These are phyloP conservation scores for Pristis pectinata DNA, from an alignment of 2,797 vertebrate genomes.

Conservation along the genomic window DNA sequence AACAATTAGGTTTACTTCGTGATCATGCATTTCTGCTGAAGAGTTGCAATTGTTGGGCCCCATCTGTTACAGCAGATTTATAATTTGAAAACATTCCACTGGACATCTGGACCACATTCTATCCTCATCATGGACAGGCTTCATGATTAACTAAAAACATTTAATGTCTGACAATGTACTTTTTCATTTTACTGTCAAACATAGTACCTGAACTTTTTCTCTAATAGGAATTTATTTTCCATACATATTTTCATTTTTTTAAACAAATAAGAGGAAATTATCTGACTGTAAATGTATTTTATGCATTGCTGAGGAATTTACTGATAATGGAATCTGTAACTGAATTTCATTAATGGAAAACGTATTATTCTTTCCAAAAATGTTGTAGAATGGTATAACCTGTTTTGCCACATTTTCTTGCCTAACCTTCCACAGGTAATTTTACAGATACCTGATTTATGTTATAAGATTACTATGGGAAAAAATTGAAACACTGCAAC, in stretches of 20 bases:
- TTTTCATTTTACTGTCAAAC: neutral
- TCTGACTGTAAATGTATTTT: neutral
- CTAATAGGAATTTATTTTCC: neutral
- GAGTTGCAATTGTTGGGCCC: neutral
- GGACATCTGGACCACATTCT: conserved; percentile 34
- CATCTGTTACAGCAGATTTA: conserved; percentile 42
- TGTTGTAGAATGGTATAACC: neutral
- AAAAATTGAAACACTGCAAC: neutral
- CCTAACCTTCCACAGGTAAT: neutral
- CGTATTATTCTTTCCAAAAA: neutral
- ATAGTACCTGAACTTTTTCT: neutral
- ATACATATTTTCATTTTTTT: neutral
- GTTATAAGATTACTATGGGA: neutral
- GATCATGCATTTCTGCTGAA: neutral
- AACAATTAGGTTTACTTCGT: neutral
- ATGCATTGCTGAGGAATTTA: neutral
- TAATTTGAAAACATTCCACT: conserved; percentile 36
- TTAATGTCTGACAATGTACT: neutral
- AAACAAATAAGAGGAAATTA: neutral
- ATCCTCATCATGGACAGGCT: neutral
- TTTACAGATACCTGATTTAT: neutral
- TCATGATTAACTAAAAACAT: neutral
- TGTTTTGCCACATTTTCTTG: neutral
- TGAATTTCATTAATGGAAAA: neutral
- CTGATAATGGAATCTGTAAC: neutral